Evolutionary conservation across 2,797 vertebrate species (phyloP), one percentile per base, ranked within the genome.

Genomic region (Chloroceryle amazona): DNA sequence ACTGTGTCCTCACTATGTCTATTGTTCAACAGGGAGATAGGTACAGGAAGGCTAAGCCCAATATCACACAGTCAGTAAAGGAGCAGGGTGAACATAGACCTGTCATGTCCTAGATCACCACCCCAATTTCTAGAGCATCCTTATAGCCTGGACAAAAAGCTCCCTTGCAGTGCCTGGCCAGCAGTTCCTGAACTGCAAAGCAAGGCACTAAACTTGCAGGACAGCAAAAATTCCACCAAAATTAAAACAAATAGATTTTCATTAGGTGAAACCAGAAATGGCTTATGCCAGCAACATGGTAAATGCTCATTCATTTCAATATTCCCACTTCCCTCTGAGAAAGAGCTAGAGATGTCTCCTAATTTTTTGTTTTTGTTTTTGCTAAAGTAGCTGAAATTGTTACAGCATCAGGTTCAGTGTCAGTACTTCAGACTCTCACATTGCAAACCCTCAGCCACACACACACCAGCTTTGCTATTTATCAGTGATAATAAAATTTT

Each of bases 391-490:
- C 35, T 70, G 60, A 67, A 94, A 71, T 63, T 22, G 7, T 72
- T 76, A 35, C 6, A 70, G 54, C 33, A 62, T 44, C 66, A 55
- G 58, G 31, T 46, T 42, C 2, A 68, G 5, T 13, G 68, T 7
- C 39, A 44, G 62, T 44, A 55, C 62, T 81, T 52, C 37, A 86
- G 9, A 11, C 28, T 79, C 13, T 42, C 11, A 1, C 47, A 46
- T 10, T 33, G n/a, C 70, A 94, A 72, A 72, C 39, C 10, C 46
- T 71, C 29, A 80, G 62, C 31, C 51, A 41, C 29, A 31, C 23
- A 29, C 28, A 84, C 60, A 61, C 11, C 58, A 72, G 70, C 33
- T 86, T 79, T 86, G 58, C 75, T 60, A 91, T 73, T 78, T 87
- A 78, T n/a, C 75, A 57, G 21, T 23, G 21, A 31, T 42, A 79